These are phyloP conservation scores for Apodemus agrarius DNA, from an alignment of 2,797 vertebrate genomes.

Conservation along the genomic window DNA sequence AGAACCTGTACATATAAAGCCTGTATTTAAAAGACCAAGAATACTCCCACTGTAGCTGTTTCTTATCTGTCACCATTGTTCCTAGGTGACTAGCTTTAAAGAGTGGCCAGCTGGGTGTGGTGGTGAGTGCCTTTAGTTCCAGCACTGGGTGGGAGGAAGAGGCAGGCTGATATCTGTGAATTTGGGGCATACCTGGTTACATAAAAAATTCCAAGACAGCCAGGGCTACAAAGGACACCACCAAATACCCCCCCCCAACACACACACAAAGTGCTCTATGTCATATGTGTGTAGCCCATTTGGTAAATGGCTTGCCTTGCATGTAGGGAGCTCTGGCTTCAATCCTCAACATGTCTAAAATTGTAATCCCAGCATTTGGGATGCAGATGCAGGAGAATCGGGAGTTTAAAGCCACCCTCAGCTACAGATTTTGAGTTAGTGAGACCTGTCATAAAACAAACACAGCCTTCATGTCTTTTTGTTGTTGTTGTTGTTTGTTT, in stretches of 20 bases:
- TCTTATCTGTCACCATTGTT: not conserved
- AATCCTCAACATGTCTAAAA: not conserved
- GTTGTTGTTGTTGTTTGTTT: no score
- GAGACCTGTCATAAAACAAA: not conserved
- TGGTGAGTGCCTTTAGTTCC: no score
- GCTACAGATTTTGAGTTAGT: not conserved
- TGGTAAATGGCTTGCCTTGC: not conserved
- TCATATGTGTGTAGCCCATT: not conserved
- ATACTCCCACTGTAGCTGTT: not conserved
- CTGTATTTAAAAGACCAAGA: not conserved
- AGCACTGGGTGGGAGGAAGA: not conserved
- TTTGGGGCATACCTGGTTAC: not conserved
- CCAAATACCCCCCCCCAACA: no score
- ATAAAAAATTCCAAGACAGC: not conserved
- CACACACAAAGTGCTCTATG: not conserved
- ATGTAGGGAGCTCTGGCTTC: not conserved
- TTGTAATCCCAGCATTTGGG: not conserved
- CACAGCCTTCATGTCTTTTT: not conserved
- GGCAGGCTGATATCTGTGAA: no score
- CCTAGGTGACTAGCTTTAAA: not conserved
- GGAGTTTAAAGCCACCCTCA: not conserved
- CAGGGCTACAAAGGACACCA: not conserved
- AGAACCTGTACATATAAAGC: not conserved
- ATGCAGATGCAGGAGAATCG: not conserved
- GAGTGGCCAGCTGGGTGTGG: not conserved